Conservation (phyloP, 2,797 vertebrate species). For the Cyclopterus lumpus region DNA sequence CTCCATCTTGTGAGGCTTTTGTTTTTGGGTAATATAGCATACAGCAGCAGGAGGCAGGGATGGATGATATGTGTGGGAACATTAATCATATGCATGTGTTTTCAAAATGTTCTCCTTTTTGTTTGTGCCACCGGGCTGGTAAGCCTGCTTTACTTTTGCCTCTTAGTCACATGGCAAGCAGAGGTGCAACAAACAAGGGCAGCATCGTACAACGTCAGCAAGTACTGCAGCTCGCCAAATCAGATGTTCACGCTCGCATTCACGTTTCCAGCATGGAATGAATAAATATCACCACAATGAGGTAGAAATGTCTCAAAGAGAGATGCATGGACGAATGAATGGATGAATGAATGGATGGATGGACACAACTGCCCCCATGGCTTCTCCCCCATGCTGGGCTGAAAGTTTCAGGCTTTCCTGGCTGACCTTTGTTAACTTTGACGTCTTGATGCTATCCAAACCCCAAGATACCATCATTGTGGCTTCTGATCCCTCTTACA, state of each 20-base stretch:
- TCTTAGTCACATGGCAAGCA: constrained; percentile 51
- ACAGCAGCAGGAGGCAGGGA: constrained; percentile 65
- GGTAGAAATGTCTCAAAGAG: constrained; percentile 14
- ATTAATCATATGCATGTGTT: constrained; percentile 82
- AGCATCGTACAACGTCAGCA: constrained; percentile 52
- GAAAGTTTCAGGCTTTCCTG: constrained; percentile 6
- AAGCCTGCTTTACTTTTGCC: constrained; percentile 55
- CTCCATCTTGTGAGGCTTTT: constrained; percentile 69
- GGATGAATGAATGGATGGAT: not conserved
- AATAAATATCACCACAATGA: constrained; percentile 4
- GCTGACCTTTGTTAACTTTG: constrained; percentile 29
- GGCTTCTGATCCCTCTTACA: constrained; percentile 24
- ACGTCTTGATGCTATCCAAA: constrained; percentile 30
- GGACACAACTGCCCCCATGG: constrained; percentile 1
- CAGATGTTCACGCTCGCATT: constrained; percentile 5
- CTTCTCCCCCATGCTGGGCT: constrained; percentile 13
- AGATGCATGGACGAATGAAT: not conserved
- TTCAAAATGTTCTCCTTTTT: constrained; percentile 68
- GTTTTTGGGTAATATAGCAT: constrained; percentile 60
- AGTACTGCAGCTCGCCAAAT: constrained; percentile 9
- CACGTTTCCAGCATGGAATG: not conserved
- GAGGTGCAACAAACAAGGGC: constrained; percentile 58
- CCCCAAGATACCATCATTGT: constrained; percentile 32
- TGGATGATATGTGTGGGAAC: constrained; percentile 68
- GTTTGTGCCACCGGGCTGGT: constrained; percentile 58